These are phyloP conservation scores for Gambelia wislizenii DNA, from an alignment of 2,797 vertebrate genomes.

Conservation along the genomic window DNA sequence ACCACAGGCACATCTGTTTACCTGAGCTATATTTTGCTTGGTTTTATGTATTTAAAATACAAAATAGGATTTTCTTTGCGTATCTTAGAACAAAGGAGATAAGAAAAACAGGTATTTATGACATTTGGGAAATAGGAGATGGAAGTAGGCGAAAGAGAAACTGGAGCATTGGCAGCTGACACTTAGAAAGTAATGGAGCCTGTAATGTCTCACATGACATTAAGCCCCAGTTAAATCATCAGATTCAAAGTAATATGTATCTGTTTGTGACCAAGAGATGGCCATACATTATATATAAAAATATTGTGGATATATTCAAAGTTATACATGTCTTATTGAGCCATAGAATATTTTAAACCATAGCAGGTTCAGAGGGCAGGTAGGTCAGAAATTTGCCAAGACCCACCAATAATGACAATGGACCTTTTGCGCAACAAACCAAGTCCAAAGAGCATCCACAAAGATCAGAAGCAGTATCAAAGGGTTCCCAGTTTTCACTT, in stretches of 20 bases:
- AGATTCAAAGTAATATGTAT: constrained; percentile 29
- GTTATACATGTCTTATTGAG: neutral
- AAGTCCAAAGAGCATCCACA: neutral
- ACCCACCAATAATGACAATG: neutral
- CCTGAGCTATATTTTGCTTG: neutral
- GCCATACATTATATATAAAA: constrained; percentile 44
- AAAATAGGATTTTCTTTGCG: neutral
- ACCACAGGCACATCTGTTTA: neutral
- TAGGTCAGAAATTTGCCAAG: neutral
- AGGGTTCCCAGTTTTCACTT: neutral
- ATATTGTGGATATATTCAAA: constrained; percentile 13
- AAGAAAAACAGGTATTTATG: constrained; percentile 5
- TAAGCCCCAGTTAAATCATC: constrained; percentile 40
- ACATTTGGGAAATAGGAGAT: constrained; percentile 13
- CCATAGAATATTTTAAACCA: rapidly evolving
- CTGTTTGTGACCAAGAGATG: constrained; percentile 31
- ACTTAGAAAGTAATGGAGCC: constrained; percentile 53
- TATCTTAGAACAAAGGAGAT: neutral
- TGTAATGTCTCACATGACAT: constrained; percentile 50
- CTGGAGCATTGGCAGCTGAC: constrained; percentile 12
- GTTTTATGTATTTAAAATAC: constrained; percentile 38
- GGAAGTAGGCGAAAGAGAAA: constrained; percentile 32
- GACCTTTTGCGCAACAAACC: neutral
- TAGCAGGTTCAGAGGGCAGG: neutral
- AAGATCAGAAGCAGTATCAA: neutral